These are phyloP conservation scores for Nestor notabilis DNA, from an alignment of 2,113 vertebrate species.

Conservation along the genomic window DNA sequence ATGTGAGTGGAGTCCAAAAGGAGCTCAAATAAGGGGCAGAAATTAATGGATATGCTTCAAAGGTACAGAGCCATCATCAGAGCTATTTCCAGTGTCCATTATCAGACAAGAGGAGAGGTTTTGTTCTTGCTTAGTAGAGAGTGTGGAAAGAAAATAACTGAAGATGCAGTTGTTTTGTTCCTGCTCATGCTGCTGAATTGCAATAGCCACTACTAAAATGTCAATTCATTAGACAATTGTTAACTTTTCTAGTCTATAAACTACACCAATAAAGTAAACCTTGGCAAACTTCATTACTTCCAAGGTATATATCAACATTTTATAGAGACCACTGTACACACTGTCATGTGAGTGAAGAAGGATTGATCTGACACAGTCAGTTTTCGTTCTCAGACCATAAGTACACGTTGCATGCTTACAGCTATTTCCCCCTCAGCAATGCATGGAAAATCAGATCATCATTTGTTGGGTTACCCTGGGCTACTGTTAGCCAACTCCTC, in stretches of 20 bases:
- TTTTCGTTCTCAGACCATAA: neutral
- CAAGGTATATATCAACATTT: neutral
- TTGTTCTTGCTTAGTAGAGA: neutral
- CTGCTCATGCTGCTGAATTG: neutral
- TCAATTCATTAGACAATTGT: neutral
- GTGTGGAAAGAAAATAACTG: neutral
- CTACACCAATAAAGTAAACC: neutral
- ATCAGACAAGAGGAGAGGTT: neutral
- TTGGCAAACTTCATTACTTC: neutral
- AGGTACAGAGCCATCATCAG: neutral
- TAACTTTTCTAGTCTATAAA: neutral
- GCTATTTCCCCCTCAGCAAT: neutral
- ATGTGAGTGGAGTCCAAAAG: neutral
- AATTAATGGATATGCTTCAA: neutral
- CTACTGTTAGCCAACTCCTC: neutral
- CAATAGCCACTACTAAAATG: neutral
- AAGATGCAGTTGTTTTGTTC: neutral
- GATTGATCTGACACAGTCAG: neutral
- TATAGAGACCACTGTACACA: neutral
- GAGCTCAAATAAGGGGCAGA: neutral
- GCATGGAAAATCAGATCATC: neutral
- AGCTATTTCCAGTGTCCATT: neutral
- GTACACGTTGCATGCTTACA: neutral
- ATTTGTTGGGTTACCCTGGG: neutral
- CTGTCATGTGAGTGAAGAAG: neutral